Evolutionary conservation across 2,797 vertebrate genomes (phyloP), one percentile per base, ranked within the genome.

Genomic region (Myotis pilosus): DNA sequence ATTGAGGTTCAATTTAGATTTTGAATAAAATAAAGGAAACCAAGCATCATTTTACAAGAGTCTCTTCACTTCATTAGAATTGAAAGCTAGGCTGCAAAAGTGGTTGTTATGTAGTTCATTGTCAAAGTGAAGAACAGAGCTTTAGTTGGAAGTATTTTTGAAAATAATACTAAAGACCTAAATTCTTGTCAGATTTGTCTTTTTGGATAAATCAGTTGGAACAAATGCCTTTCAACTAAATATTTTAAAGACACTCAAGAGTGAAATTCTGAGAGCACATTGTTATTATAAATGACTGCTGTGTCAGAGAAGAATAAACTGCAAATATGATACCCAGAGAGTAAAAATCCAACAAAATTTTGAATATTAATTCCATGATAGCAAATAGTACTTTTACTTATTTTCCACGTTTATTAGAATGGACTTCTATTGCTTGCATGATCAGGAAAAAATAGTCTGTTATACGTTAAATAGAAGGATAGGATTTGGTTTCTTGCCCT

Each of bases 201-300:
- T 89, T 82, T 71, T 82, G 78, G 53, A 47, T 90, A 47, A 90
- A 64, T 55, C 36, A 66, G 12, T 79, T 36, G 23, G 44, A 85
- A 60, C 28, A 87, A 60, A 55, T 69, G 41, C 89, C 53, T 92
- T 95, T 92, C 62, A 84, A 60, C 51, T 88, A 89, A 68, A 12
- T 69, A 55, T 69, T 83, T 57, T 62, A 71, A 88, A 76, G 53
- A 62, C 64, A 22, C 22, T 78, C 23, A 64, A 33, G n/a, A 94
- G n/a, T 83, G 84, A 84, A 95, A 84, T 79, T 28, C 36, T 62
- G 30, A 53, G 23, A 64, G 8, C 71, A 72, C 25, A 25, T 72
- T 78, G 41, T 72, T 44, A 44, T 72, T 41, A 30, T 90, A 79
- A 83, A n/a, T 95, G 17, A 22, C 62, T 71, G 12, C 38, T 88